These are phyloP conservation scores for Netelia virgata DNA, from an alignment of 2,888 invertebrate genomes.

Conservation along the genomic window DNA sequence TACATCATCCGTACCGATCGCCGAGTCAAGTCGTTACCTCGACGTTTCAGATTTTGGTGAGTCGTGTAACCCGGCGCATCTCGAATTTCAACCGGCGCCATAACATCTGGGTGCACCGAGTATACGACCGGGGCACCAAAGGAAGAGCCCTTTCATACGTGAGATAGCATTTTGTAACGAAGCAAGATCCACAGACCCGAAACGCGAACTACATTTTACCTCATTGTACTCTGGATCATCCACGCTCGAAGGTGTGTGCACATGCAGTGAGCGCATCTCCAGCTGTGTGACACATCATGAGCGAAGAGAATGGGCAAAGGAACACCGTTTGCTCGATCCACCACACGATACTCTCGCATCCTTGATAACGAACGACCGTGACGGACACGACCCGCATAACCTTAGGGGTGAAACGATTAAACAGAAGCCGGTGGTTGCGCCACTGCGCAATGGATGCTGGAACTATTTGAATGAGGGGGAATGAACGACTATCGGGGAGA, in stretches of 20 bases:
- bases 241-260: conserved; percentile 65
- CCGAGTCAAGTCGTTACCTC: conserved; percentile 76
- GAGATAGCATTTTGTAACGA: conserved; percentile 14
- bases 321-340: conserved; percentile 32
- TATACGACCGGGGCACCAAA: conserved; percentile 22
- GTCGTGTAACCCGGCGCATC: conserved; percentile 60
- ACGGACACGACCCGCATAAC: conserved; percentile 15
- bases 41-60: conserved; percentile 54
- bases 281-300: not conserved
- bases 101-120: conserved; percentile 1
- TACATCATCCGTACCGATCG: conserved; percentile 76
- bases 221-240: conserved; percentile 78
- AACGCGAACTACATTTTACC: conserved; percentile 74
- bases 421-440: no score
- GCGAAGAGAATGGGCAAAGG: conserved; percentile 13
- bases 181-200: conserved; percentile 53
- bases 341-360: conserved; percentile 75
- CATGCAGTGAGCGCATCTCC: conserved; percentile 12
- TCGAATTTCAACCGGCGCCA: conserved; percentile 29
- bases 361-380: conserved; percentile 75
- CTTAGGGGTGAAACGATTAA: conserved; percentile 1
- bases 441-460: no score
- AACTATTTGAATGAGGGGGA: no score
- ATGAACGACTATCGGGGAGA: no score
- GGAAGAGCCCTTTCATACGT: conserved; percentile 19